Evolutionary conservation across 2,113 vertebrate species (phyloP), one percentile per base, ranked within the genome.

Genomic region (Pachyramphus minor): DNA sequence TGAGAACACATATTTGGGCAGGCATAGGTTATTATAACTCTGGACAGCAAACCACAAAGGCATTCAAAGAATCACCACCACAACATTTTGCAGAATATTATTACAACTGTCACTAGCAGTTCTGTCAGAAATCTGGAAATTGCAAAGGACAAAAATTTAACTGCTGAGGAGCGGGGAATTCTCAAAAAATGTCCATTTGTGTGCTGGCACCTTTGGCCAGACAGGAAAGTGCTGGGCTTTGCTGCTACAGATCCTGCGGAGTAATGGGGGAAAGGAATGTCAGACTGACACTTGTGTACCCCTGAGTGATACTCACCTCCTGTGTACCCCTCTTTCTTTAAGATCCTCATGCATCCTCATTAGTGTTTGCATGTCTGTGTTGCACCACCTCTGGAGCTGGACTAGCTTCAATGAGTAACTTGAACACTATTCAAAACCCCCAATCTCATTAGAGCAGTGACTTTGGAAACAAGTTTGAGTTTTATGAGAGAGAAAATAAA

Each of bases 1-100:
- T 68, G 85, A 93, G 95, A 95, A 94, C 88, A 87, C 92, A 84
- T 87, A 94, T 93, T 93, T 97, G 93, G 90, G 96, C 90, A 96
- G 95, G 87, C 76, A 87, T 85, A 94, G 95, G 85, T 94, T 95
- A 89, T 95, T 96, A 90, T 96, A 96, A 94, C 92, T 97, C 84
- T 94, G 96, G 95, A 92, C 88, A 96, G 87, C 64, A 92, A 97
- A 95, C 96, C 96, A 87, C 96, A 96, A 72, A 95, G 96, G 94
- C 94, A 96, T 97, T 96, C 90, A 94, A 96, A 95, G 92, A 96
- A 97, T 97, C 95, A 97, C 75, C 82, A 96, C 95, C 96, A 90
- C 96, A 96, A 86, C 78, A 79, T 96, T 96, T 91, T 93, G 49
- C 82, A 95, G 93, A 97, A 95, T 84, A 94, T 97, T 97, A 95